A percentile compares a stretch with the other conserved stretches of the same genome.
Evolutionary conservation across 2,113 vertebrate genomes (phyloP).

Genomic region (Myanophis thanlyinensis): DNA sequence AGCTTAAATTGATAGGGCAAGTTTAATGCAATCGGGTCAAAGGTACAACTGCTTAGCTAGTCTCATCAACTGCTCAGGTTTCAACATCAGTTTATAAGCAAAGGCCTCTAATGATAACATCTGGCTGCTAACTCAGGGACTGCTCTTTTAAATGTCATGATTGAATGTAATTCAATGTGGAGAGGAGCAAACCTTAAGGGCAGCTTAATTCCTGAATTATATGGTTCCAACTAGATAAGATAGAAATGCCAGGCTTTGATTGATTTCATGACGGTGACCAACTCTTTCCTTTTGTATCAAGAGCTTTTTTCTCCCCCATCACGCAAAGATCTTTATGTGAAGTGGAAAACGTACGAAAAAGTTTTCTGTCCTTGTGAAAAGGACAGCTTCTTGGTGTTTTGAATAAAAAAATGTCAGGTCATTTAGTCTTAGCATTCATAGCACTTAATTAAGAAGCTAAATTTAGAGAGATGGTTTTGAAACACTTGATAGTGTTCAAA

Average conservation of each 20-base stretch:
- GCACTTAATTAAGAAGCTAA: neutral
- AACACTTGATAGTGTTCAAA: neutral
- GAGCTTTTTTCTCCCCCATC: constrained; percentile 37
- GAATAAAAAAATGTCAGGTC: neutral
- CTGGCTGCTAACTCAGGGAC: constrained; percentile 74
- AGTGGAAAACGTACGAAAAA: constrained; percentile 23
- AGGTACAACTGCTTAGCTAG: constrained; percentile 87
- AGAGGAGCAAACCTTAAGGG: constrained; percentile 66
- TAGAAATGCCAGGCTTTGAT: constrained; percentile 70
- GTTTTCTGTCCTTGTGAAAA: neutral
- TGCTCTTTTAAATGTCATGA: constrained; percentile 68
- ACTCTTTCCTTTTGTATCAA: constrained; percentile 25
- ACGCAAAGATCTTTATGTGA: constrained; percentile 7
- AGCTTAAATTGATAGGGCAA: constrained; percentile 86
- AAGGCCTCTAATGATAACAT: constrained; percentile 80
- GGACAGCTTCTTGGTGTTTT: neutral
- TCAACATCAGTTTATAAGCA: constrained; percentile 81
- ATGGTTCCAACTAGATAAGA: constrained; percentile 70
- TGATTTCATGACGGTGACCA: constrained; percentile 40
- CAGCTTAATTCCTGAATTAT: constrained; percentile 71
- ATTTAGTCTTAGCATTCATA: neutral
- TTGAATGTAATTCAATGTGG: constrained; percentile 77
- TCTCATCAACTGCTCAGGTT: constrained; percentile 85
- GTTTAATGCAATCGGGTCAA: constrained; percentile 84
- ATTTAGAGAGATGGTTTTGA: neutral